phyloP scores from a whole-genome alignment of 1,140 invertebrate genomes.

The Bombus fervidus region DNA sequence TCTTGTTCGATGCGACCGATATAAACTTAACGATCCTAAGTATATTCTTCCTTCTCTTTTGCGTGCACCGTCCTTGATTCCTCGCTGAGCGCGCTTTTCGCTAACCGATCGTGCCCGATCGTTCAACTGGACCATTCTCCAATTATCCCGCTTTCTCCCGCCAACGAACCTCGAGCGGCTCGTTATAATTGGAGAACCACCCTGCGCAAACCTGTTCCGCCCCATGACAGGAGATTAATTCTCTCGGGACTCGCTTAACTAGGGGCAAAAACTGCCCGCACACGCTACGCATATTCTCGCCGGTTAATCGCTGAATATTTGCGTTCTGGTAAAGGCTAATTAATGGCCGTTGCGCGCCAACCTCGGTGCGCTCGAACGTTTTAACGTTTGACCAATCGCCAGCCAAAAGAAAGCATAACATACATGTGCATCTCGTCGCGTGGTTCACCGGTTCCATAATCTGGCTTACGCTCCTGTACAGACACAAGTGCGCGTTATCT shows the following conservation, averaged over 20 bases:
- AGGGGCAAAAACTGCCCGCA: neutral
- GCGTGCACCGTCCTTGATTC: neutral
- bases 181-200: slow-evolving; percentile 13
- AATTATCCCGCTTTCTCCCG: neutral
- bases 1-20: no score
- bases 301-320: slow-evolving; percentile 8
- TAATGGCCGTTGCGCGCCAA: neutral
- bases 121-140: slow-evolving; percentile 3
- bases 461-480: no score
- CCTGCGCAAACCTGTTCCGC: neutral
- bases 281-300: neutral
- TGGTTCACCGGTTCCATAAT: slow-evolving; percentile 5
- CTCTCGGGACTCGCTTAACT: neutral
- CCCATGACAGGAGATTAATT: neutral
- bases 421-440: neutral
- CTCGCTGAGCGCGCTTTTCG: neutral
- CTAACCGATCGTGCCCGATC: slow-evolving; percentile 4
- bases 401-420: neutral
- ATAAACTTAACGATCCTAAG: neutral
- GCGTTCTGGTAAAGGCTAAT: slow-evolving; percentile 12
- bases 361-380: neutral
- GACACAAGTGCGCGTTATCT: neutral
- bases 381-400: neutral
- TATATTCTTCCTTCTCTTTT: neutral
- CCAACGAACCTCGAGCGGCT: no score